These are phyloP conservation scores for Pteronotus mesoamericanus DNA, from an alignment of 2,797 vertebrate species.

Conservation along the genomic window DNA sequence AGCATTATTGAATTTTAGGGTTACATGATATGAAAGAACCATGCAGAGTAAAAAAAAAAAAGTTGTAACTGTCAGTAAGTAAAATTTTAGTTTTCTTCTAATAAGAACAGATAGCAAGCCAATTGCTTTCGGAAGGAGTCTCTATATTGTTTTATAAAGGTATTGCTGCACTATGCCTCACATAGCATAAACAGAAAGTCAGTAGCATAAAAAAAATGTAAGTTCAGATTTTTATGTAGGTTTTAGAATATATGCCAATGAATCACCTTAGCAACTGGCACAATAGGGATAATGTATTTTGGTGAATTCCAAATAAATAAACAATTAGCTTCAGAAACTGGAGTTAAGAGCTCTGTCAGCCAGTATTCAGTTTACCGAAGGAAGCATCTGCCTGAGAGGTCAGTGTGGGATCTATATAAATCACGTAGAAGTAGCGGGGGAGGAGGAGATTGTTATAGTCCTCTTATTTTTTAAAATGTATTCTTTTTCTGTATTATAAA, in stretches of 20 bases:
- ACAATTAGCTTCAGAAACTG: background rate
- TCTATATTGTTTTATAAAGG: background rate
- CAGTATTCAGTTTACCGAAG: background rate
- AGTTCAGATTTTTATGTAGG: background rate
- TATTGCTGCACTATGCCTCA: background rate
- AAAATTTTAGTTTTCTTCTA: background rate
- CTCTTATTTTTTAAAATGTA: background rate
- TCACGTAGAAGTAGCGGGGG: background rate
- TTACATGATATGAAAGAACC: background rate
- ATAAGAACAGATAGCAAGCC: background rate
- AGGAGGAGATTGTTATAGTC: background rate
- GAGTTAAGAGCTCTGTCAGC: background rate
- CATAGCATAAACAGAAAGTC: background rate
- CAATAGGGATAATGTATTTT: background rate
- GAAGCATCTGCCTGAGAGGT: background rate
- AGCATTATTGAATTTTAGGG: background rate
- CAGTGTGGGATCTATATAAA: background rate
- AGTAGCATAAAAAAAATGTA: background rate
- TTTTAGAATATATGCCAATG: background rate
- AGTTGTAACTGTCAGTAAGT: background rate
- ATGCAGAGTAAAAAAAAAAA: background rate
- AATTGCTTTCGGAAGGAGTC: background rate
- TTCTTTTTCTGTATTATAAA: constrained; percentile 1
- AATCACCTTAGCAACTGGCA: background rate
- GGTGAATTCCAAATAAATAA: background rate